Conservation (phyloP, 2,888 invertebrate genomes). For the Andrena chrysosceles region DNA sequence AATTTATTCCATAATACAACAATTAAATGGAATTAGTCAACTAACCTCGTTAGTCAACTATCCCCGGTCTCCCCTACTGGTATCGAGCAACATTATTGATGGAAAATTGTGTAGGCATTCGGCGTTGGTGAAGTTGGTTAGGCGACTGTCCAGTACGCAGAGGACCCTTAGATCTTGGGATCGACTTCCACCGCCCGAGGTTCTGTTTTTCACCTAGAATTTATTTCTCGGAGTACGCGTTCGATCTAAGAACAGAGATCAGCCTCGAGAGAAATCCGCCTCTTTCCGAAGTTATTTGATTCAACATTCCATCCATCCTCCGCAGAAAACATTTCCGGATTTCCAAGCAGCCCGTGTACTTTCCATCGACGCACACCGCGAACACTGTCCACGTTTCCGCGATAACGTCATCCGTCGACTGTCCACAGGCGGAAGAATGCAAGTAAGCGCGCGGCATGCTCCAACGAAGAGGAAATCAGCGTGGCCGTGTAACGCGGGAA, state of each 20-base stretch:
- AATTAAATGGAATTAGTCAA: too few relatives aligned
- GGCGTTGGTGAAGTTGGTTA: too few relatives aligned
- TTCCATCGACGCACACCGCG: background rate
- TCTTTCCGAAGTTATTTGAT: background rate
- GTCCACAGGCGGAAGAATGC: conserved; percentile 19
- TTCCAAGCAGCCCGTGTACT: background rate
- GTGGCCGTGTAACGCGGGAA: background rate
- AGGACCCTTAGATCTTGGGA: too few relatives aligned
- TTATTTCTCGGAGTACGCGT: too few relatives aligned
- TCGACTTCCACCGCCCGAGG: too few relatives aligned
- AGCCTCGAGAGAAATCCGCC: background rate
- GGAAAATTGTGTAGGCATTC: too few relatives aligned
- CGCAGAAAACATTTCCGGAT: conserved; percentile 4
- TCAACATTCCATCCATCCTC: conserved; percentile 1
- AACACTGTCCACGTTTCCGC: conserved; percentile 10
- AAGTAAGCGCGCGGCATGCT: background rate
- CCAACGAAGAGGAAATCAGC: background rate
- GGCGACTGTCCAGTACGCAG: too few relatives aligned
- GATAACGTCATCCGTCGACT: conserved; percentile 17
- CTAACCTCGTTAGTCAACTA: too few relatives aligned
- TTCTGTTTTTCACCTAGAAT: too few relatives aligned
- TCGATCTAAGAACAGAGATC: background rate
- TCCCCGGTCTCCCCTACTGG: too few relatives aligned
- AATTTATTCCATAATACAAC: too few relatives aligned
- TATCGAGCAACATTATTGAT: too few relatives aligned